Evolutionary conservation across 2,888 invertebrate genomes (phyloP), one percentile per base, ranked within the genome.

Genomic region (Ophion ellenae): DNA sequence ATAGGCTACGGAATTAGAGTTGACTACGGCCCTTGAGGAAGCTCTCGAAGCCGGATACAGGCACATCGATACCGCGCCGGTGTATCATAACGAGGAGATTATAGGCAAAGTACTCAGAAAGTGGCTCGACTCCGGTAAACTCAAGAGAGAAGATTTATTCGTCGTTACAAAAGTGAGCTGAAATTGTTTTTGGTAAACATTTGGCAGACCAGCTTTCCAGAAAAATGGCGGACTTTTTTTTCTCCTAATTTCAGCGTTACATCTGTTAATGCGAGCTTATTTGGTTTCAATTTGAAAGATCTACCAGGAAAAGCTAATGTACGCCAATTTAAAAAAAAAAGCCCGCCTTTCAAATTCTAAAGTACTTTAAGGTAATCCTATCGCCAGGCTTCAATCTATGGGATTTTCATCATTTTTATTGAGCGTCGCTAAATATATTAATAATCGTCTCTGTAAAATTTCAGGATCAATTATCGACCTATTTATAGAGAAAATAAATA

Each of bases 21-120:
- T 97, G 78, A 96, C 96, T 93, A 92, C 94, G 63, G 97, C 97
- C 0, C 94, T 98, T 17, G 95, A 96, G 45, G 94, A 94, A 1
- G 98, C 98, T 0, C 93, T 98, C 69, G 96, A 96, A 88, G 96
- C 96, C 64, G 98, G 98, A 0, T 98, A 98, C 93, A 95, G 98
- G 4, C 97, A 97, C 91, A 97, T 98, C 86, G 98, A 98, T 93
- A 96, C 97, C 0, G 98, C 98, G 0, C 95, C 96, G 7, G 96
- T 95, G 7, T 98, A 98, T 91, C 95, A 96, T 88, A 98, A 98
- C 91, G 98, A 98, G 92, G 95, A 95, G 2, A 95, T 95, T 0
- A 96, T 98, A 88, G 98, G 98, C 0, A 95, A 96, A 64, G 97
- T 97, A 0, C 94, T 98, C 0, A 95, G 96, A 87, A 95, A 95